A percentile compares a stretch with the other conserved stretches of the same genome.
Evolutionary conservation across 2,113 vertebrate genomes (phyloP).

Genomic region (Forbesichthys papilliferus): DNA sequence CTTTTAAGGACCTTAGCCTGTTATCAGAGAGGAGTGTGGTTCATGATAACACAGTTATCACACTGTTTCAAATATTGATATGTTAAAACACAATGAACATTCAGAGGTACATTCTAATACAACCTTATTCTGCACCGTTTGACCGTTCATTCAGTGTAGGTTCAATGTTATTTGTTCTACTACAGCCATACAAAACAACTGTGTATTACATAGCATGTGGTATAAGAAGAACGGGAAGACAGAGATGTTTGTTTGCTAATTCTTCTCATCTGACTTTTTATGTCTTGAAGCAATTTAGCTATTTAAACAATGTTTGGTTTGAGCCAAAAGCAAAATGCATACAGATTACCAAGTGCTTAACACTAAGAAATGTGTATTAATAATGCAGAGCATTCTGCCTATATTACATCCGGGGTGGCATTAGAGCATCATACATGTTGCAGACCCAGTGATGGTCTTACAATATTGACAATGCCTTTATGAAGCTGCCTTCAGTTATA

Average conservation of each 20-base stretch:
- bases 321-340: conserved; percentile 60
- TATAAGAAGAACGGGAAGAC: neutral
- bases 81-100: neutral
- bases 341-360: conserved; percentile 64
- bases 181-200: neutral
- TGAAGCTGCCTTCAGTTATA: too few species aligned
- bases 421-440: too few species aligned
- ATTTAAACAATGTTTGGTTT: conserved; percentile 55
- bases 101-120: neutral
- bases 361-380: conserved; percentile 50
- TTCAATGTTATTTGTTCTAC: neutral
- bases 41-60: neutral
- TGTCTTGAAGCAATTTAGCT: conserved; percentile 33
- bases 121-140: neutral
- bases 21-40: neutral
- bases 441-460: too few species aligned
- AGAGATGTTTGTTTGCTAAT: conserved; percentile 3
- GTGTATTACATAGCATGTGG: neutral
- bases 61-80: neutral
- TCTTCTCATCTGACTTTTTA: conserved; percentile 20
- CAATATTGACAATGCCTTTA: too few species aligned
- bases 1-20: too few species aligned
- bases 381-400: conserved; percentile 55
- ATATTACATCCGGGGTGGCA: conserved; percentile 46
- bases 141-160: neutral